A percentile compares a stretch with the other conserved stretches of the same genome.
Conservation (phyloP, 2,888 invertebrate species). For the Drosophila monieri region DNA sequence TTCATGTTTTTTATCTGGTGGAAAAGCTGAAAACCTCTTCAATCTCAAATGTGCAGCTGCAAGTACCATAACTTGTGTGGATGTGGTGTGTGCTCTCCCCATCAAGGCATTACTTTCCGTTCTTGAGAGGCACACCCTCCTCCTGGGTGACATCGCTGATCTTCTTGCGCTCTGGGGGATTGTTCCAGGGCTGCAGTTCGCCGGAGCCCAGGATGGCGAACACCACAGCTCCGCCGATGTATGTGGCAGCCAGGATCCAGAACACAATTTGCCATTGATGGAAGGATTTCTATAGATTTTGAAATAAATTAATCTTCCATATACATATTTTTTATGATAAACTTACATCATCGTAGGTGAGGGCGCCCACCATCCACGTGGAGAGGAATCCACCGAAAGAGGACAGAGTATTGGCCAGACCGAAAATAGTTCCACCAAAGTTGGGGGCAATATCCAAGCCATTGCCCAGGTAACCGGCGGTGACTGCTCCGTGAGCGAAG, state of each 20-base stretch:
- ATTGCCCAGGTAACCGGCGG: constrained; percentile 93
- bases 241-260: constrained; percentile 90
- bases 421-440: constrained; percentile 94
- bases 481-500: constrained; percentile 93
- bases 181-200: constrained; percentile 86
- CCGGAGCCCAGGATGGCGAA: constrained; percentile 88
- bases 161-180: constrained; percentile 81
- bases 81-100: constrained; percentile 33
- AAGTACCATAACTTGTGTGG: constrained; percentile 73
- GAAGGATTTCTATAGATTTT: constrained; percentile 87
- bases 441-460: constrained; percentile 95
- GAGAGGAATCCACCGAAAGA: constrained; percentile 93
- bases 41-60: constrained; percentile 68
- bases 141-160: constrained; percentile 75
- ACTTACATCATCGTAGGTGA: constrained; percentile 90
- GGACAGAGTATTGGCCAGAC: constrained; percentile 93
- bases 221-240: constrained; percentile 87
- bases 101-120: constrained; percentile 60
- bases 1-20: constrained; percentile 26
- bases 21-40: constrained; percentile 22
- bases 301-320: neutral
- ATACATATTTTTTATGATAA: neutral
- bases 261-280: constrained; percentile 93
- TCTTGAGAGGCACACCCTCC: constrained; percentile 84
- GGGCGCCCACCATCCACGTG: constrained; percentile 91